Evolutionary conservation across 2,888 invertebrate genomes (phyloP), one percentile per base, ranked within the genome.

Genomic region (Synanthedon tipuliformis): DNA sequence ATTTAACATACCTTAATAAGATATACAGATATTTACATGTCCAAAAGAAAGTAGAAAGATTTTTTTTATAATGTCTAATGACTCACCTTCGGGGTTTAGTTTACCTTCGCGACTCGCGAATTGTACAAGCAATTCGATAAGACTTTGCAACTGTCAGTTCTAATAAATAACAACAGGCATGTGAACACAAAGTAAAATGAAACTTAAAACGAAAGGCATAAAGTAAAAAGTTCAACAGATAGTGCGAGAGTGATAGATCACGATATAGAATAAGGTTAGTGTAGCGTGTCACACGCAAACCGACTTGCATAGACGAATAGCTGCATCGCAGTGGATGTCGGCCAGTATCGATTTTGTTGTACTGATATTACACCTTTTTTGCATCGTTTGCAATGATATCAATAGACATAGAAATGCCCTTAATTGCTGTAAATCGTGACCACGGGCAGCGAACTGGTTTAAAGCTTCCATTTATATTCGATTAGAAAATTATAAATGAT

Each of bases 231-330:
- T 45, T n/a, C 15, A 13, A 15, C 3, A n/a, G 15, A n/a, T 13
- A 15, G 15, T 13, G 45, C 13, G 15, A 45, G 45, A 15, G 45
- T 45, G 45, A 45, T 45, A 13, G n/a, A 45, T 45, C 45, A 45
- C 8, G 45, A 45, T 45, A 13, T 45, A 45, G n/a, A 16, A 13
- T n/a, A 50, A 34, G 58, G 64, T 62, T 54, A 59, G 18, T 53
- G 56, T 83, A 58, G 83, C 83, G 83, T 83, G 83, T 69, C 58
- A 66, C 83, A 83, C 83, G 83, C 83, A 61, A 81, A 59, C 65
- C 62, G 56, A 66, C 66, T 66, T 78, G 81, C 81, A 80, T 77
- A 78, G 74, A 72, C 67, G 71, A 71, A 73, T 73, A 68, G 71
- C 71, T 77, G 77, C 76, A 78, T 74, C 73, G 78, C 61, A 54